Evolutionary conservation across 2,113 vertebrate genomes (phyloP), one percentile per base, ranked within the genome.

Genomic region (Paralichthys olivaceus): DNA sequence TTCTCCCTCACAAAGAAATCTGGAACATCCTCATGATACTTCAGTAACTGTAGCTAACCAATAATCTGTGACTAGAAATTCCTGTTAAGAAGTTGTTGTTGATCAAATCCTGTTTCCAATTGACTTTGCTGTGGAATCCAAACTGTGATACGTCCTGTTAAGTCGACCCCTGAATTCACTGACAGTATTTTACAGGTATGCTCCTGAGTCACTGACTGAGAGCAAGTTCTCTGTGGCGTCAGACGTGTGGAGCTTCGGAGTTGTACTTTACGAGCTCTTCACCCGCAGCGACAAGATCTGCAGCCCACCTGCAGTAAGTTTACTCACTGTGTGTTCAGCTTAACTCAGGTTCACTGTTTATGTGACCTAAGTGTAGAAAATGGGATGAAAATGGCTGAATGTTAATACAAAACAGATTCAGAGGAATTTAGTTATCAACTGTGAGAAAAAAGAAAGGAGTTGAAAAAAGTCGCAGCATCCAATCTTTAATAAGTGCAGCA

Each of bases 181-280:
- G 5, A 20, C 0, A 4, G 5, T 79, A 2, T 64, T 72, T 76
- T 75, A 3, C 72, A 99, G 98, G 98, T 99, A 99, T 29, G 96
- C 98, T n/a, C 97, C 97, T 0, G 98, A 99, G 87, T 99, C 98
- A 17, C 80, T 99, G 90, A 97, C 95, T 3, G 98, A 99, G 85
- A 99, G 97, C 86, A 99, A 96, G 87, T 99, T 99, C 94, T 99
- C 97, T 45, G 97, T 99, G 85, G 96, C 96, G 0, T 99, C 98
- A 15, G 98, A 99, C 67, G 94, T 99, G 45, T 99, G 98, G 98
- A 99, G 98, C 77, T 99, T 99, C 83, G 98, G 98, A 67, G 97
- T 99, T 17, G 97, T 99, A 72, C 92, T 99, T 0, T 99, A 99
- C 80, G 98, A 99, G 81, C 97, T 99, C 66, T 99, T 98, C 92